These are phyloP conservation scores for Criorhina ranunculi DNA, from an alignment of 2,888 invertebrate genomes.

Conservation along the genomic window DNA sequence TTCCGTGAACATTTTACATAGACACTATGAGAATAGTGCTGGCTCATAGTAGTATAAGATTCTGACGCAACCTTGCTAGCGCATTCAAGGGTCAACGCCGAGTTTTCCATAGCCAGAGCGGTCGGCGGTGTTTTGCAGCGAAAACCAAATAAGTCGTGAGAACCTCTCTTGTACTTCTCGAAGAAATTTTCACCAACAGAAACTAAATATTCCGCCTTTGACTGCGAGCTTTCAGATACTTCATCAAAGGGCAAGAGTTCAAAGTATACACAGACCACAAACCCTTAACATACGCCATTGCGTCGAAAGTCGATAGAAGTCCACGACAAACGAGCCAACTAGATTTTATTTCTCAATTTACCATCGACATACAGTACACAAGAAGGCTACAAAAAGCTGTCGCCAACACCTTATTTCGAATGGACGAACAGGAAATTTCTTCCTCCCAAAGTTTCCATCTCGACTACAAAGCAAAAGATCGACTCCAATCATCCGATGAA, in stretches of 20 bases:
- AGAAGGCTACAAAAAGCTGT: slow-evolving; percentile 12
- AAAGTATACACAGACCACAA: slow-evolving; percentile 8
- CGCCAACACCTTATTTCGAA: background rate
- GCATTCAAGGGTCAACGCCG: slow-evolving; percentile 9
- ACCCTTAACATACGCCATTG: slow-evolving; percentile 7
- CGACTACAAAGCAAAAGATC: too few relatives aligned
- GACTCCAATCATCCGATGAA: too few relatives aligned
- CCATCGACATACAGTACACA: slow-evolving; percentile 14
- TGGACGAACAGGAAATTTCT: too few relatives aligned
- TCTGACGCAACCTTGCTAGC: slow-evolving; percentile 33
- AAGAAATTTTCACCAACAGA: slow-evolving; percentile 61
- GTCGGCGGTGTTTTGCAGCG: too few relatives aligned
- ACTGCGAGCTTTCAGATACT: slow-evolving; percentile 74
- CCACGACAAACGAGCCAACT: slow-evolving; percentile 8
- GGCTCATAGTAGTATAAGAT: too few relatives aligned
- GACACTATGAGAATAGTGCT: too few relatives aligned
- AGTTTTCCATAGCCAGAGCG: slow-evolving; percentile 7
- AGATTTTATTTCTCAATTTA: slow-evolving; percentile 23
- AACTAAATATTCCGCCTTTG: slow-evolving; percentile 79
- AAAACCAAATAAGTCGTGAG: too few relatives aligned
- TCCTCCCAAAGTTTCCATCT: too few relatives aligned
- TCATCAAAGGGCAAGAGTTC: background rate
- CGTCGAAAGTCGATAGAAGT: slow-evolving; percentile 14
- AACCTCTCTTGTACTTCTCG: too few relatives aligned
- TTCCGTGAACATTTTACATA: too few relatives aligned